Percentiles rank a stretch among this genome's conserved stretches.
phyloP scores from a whole-genome alignment of 2,797 vertebrate genomes.

The Steatocranus sp. region DNA sequence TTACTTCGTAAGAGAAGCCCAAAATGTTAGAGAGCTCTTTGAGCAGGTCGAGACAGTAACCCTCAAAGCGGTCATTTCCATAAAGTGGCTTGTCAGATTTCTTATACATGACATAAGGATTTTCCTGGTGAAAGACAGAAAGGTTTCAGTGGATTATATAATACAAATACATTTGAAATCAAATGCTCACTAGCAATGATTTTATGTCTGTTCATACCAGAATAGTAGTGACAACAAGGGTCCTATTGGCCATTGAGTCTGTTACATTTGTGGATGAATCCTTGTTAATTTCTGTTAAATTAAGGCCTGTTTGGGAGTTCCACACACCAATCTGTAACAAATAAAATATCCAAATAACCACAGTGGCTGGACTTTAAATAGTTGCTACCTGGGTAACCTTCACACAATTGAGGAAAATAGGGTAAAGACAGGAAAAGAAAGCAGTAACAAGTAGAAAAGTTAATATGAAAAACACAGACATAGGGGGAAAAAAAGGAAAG shows the following conservation, averaged over 20 bases:
- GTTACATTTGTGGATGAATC: conserved; percentile 87
- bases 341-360: neutral
- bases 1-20: conserved; percentile 95
- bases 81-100: conserved; percentile 97
- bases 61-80: conserved; percentile 97
- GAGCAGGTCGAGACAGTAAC: conserved; percentile 94
- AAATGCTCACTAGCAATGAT: neutral
- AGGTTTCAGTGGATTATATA: neutral
- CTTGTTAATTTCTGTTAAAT: conserved; percentile 87
- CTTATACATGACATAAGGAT: conserved; percentile 98
- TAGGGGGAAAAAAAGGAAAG: neutral
- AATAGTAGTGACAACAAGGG: conserved; percentile 95
- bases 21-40: conserved; percentile 96
- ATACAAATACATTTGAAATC: neutral
- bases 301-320: conserved; percentile 96
- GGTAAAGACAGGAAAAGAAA: neutral
- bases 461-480: neutral
- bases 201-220: conserved; percentile 73
- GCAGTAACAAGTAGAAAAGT: neutral
- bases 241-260: conserved; percentile 91
- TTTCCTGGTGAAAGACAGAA: conserved; percentile 78
- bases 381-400: neutral
- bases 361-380: neutral
- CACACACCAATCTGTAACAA: conserved; percentile 88
- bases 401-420: neutral